Percentiles rank a stretch among this genome's conserved stretches.
Conservation (phyloP, 2,888 invertebrate genomes). For the Eudasyphora cyanicolor region DNA sequence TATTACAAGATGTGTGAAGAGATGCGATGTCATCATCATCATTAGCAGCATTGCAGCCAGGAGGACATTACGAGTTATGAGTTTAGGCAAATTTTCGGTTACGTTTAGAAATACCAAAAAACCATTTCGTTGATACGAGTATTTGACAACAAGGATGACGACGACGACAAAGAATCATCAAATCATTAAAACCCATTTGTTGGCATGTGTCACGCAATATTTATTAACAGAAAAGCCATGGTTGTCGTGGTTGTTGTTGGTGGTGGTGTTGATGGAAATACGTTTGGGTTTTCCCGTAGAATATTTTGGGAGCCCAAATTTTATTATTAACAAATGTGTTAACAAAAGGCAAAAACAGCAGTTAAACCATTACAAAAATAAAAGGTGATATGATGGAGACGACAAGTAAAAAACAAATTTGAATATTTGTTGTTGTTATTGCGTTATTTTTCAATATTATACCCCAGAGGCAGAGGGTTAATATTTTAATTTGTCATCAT, state of each 20-base stretch:
- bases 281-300: conserved; percentile 4
- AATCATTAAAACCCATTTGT: conserved; percentile 44
- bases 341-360: conserved; percentile 7
- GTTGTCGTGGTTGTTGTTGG: conserved; percentile 8
- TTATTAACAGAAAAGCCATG: conserved; percentile 59
- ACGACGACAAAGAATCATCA: conserved; percentile 3
- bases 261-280: background rate
- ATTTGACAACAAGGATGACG: background rate
- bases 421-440: conserved; percentile 9
- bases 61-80: conserved; percentile 69
- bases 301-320: conserved; percentile 47
- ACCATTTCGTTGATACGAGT: conserved; percentile 41
- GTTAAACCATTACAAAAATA: too few species aligned
- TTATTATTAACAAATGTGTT: background rate
- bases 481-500: conserved; percentile 59
- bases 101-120: conserved; percentile 55
- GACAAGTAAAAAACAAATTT: background rate
- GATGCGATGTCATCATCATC: conserved; percentile 80
- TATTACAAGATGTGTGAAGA: conserved; percentile 79
- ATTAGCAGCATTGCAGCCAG: conserved; percentile 69
- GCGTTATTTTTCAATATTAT: background rate
- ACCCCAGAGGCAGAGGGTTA: conserved; percentile 3
- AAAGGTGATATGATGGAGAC: background rate
- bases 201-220: conserved; percentile 67
- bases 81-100: conserved; percentile 52